Evolutionary conservation across 2,797 vertebrate species (phyloP), one percentile per base, ranked within the genome.

Genomic region (Calcarius lapponicus): DNA sequence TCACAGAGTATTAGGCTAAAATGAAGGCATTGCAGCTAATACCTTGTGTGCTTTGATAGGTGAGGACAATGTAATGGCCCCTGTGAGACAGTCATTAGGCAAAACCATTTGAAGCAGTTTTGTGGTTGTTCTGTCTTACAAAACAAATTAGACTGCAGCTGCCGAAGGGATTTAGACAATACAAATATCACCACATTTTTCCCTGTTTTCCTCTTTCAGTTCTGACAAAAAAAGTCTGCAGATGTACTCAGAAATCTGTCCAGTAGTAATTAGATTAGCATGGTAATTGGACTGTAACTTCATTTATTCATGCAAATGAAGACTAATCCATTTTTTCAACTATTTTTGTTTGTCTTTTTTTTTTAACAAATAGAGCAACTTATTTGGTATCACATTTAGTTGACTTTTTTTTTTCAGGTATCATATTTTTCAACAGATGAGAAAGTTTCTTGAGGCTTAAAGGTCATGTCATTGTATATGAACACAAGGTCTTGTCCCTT

Each of bases 141-240:
- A 82, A 93, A 87, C 65, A 91, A 80, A 83, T 86, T 64, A 94
- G 54, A 40, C 22, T 66, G 47, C 47, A 87, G n/a, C 72, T 91
- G 53, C 87, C 19, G 4, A 64, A 78, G 64, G 69, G 85, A 92
- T 83, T 60, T 64, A 70, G 58, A 53, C 21, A 88, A 57, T 45
- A 71, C 21, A 80, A 87, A 91, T 45, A 40, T 58, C 51, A 25
- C 69, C 15, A 47, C 12, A 38, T 78, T 90, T 92, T 70, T 11
- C 11, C 20, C 17, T 62, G 13, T 60, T 91, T 90, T 91, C 85
- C 11, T 58, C n/a, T 88, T 84, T 69, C 28, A 83, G 10, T 83
- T 85, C 58, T 84, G 69, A 80, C 45, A 54, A 69, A 88, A 89
- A 88, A 38, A 4, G 21, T 69, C 50, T 83, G n/a, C 57, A 88